phyloP scores from a whole-genome alignment of 2,797 vertebrate genomes.

The Saxicola maurus region DNA sequence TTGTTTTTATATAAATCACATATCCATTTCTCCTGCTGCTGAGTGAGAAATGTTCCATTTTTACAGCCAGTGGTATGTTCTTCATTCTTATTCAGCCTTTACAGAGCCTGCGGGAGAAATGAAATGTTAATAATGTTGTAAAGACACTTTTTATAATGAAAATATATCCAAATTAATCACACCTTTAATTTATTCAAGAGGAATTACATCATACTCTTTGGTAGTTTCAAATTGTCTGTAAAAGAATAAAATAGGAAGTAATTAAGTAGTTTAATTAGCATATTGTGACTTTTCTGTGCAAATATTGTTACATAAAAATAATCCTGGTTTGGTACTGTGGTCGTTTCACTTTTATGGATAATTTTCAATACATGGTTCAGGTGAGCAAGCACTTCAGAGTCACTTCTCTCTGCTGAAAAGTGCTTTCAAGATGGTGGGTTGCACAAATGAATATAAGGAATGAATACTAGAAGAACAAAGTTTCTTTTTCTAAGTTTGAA shows the following conservation, averaged over 20 bases:
- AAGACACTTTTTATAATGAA: conserved; percentile 19
- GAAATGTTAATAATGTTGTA: conserved; percentile 20
- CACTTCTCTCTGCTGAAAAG: not conserved
- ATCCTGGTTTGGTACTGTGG: not conserved
- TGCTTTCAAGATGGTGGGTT: not conserved
- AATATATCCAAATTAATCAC: conserved; percentile 1
- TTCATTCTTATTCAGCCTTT: not conserved
- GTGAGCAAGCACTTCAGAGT: not conserved
- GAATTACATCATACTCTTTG: not conserved
- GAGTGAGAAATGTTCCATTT: not conserved
- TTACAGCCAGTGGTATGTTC: not conserved
- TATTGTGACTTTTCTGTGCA: not conserved
- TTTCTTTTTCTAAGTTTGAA: not conserved
- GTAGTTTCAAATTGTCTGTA: not conserved
- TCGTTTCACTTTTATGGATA: not conserved
- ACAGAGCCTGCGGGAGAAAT: not conserved
- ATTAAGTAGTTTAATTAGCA: not conserved
- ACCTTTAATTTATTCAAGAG: not conserved
- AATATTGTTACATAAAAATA: not conserved
- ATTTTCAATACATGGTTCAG: not conserved
- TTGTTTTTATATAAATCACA: not conserved
- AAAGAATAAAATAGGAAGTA: not conserved
- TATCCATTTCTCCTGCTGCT: not conserved
- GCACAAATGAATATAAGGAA: not conserved
- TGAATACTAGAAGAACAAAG: not conserved